Percentiles rank a stretch among this genome's conserved stretches.
Conservation (phyloP, 2,888 invertebrate species). For the Sminthurides aquaticus region DNA sequence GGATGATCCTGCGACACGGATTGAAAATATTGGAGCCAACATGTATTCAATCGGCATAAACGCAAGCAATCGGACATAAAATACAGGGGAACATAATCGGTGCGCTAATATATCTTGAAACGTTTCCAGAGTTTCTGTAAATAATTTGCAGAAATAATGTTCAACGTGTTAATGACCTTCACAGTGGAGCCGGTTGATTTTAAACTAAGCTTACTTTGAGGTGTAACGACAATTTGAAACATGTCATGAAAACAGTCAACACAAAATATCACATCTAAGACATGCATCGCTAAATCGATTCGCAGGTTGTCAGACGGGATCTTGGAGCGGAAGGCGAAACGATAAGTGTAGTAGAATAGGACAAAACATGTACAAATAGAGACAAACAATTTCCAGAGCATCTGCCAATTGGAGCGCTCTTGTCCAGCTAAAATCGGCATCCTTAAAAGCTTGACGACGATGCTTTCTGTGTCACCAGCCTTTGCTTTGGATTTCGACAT, state of each 20-base stretch:
- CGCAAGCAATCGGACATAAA: conserved; percentile 33
- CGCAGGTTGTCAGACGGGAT: neutral
- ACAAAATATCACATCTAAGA: conserved; percentile 29
- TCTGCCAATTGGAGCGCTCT: conserved; percentile 1
- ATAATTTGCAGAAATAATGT: conserved; percentile 4
- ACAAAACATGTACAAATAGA: conserved; percentile 20
- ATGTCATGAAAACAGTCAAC: conserved; percentile 32
- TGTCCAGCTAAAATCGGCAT: conserved; percentile 11
- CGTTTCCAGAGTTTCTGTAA: conserved; percentile 34
- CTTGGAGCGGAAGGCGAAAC: conserved; percentile 27
- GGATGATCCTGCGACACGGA: conserved; percentile 11
- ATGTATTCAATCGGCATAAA: conserved; percentile 38
- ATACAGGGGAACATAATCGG: conserved; percentile 23
- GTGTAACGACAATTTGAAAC: conserved; percentile 36
- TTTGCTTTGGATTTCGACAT: neutral
- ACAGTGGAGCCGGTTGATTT: neutral
- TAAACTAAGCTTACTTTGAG: conserved; percentile 30
- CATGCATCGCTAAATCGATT: conserved; percentile 26
- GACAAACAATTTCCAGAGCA: conserved; percentile 32
- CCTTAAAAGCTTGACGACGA: conserved; percentile 14
- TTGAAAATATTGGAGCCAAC: conserved; percentile 11
- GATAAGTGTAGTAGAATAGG: conserved; percentile 36
- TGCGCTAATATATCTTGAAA: conserved; percentile 28
- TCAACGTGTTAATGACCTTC: neutral
- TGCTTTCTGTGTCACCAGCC: conserved; percentile 12